A percentile compares a stretch with the other conserved stretches of the same genome.
Evolutionary conservation across 2,113 vertebrate genomes (phyloP).

Genomic region (Corythornis vintsioides): DNA sequence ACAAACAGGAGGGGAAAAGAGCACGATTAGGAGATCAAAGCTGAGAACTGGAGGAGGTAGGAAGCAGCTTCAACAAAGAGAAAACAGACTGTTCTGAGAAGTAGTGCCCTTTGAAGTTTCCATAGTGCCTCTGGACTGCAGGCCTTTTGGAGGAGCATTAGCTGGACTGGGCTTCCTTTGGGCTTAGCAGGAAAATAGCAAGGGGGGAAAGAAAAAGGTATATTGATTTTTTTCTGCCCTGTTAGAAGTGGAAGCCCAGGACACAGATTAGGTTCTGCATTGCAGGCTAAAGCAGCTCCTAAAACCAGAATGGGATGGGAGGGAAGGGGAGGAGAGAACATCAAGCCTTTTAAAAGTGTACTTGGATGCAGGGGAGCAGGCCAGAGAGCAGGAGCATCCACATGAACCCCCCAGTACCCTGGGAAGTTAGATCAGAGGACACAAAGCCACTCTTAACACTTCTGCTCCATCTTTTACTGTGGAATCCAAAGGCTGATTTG

Average conservation of each 20-base stretch:
- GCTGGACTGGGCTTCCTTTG: background rate
- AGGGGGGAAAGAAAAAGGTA: background rate
- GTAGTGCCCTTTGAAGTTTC: background rate
- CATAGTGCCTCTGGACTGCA: background rate
- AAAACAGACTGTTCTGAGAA: background rate
- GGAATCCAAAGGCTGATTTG: background rate
- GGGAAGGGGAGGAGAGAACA: background rate
- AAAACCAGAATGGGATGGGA: background rate
- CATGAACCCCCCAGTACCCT: background rate
- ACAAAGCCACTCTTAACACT: background rate
- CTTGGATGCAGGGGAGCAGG: background rate
- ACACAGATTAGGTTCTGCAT: background rate
- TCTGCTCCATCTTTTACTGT: background rate
- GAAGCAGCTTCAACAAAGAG: background rate
- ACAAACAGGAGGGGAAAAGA: background rate
- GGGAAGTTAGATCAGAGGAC: background rate
- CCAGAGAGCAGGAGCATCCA: background rate
- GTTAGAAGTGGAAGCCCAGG: background rate
- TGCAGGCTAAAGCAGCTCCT: background rate
- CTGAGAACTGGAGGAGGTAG: background rate
- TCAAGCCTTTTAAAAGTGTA: background rate
- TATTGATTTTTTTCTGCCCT: conserved; percentile 38
- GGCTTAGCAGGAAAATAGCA: background rate
- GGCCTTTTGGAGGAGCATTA: background rate
- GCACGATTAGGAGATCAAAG: background rate